Conservation (phyloP, 2,888 invertebrate genomes). For the Cantharis lateralis region DNA sequence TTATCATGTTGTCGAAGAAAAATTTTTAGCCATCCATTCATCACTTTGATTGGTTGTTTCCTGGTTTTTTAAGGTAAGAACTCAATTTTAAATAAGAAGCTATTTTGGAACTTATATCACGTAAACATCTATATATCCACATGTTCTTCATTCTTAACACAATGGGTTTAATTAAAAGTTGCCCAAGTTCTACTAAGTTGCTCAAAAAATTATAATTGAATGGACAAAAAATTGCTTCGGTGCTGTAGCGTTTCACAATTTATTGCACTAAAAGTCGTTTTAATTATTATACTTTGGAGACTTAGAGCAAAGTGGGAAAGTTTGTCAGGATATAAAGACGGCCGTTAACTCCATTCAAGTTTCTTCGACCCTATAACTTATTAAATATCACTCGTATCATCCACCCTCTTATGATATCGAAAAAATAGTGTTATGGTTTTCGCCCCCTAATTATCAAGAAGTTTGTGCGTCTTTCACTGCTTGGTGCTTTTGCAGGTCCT, state of each 20-base stretch:
- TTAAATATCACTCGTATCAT: neutral
- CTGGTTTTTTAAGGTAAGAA: neutral
- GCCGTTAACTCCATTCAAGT: neutral
- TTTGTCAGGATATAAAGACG: neutral
- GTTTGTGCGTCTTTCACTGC: neutral
- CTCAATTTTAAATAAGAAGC: neutral
- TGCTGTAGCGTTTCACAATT: neutral
- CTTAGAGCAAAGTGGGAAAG: neutral
- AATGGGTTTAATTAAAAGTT: neutral
- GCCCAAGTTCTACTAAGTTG: neutral
- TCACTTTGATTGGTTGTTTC: neutral
- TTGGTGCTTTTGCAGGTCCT: neutral
- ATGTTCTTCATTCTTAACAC: neutral
- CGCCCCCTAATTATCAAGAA: no score
- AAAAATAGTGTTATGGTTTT: no score
- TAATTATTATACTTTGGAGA: neutral
- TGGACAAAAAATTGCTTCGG: neutral
- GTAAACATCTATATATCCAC: neutral
- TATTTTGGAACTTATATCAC: neutral
- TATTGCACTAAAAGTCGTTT: neutral
- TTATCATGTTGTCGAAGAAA: neutral
- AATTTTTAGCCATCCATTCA: neutral
- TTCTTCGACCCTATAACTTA: neutral
- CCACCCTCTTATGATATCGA: no score
- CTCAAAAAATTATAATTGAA: neutral